These are phyloP conservation scores for Aphelinus certus DNA, from an alignment of 1,140 invertebrate genomes.

Conservation along the genomic window DNA sequence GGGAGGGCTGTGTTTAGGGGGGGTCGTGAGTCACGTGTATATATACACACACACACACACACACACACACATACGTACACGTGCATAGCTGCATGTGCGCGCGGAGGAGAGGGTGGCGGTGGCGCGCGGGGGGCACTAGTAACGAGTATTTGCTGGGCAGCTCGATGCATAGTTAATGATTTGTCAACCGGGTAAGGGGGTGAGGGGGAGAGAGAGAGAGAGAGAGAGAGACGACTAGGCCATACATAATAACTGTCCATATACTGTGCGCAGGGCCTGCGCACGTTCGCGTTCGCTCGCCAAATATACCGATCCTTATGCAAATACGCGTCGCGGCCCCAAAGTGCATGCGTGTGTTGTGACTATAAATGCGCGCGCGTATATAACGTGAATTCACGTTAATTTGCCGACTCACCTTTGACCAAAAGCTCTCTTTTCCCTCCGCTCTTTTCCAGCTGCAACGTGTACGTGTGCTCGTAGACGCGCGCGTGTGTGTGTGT, in stretches of 20 bases:
- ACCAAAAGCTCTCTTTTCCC: no score
- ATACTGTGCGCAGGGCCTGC: constrained; percentile 46
- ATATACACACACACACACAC: not conserved
- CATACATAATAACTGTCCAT: constrained; percentile 62
- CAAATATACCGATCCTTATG: constrained; percentile 22
- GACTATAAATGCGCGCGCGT: constrained; percentile 1
- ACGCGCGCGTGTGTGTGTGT: no score
- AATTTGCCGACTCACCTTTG: not conserved
- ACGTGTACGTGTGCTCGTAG: no score
- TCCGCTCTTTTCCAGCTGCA: no score
- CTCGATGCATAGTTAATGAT: constrained; percentile 68
- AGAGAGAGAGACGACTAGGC: constrained; percentile 50
- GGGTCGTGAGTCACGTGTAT: constrained; percentile 25
- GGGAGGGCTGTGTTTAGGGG: constrained; percentile 50
- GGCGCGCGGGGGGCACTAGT: constrained; percentile 47
- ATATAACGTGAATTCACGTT: not conserved
- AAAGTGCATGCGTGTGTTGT: constrained; percentile 12
- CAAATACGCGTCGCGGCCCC: constrained; percentile 29
- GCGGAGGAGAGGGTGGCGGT: constrained; percentile 31
- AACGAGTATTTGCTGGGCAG: constrained; percentile 67
- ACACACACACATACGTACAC: not conserved
- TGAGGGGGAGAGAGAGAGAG: constrained; percentile 42
- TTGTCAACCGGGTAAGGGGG: constrained; percentile 58
- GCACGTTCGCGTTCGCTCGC: constrained; percentile 20
- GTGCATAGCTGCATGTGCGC: not conserved